Percentiles rank a stretch among this genome's conserved stretches.
Evolutionary conservation across 2,888 invertebrate species (phyloP).

Genomic region (Furcula furcula): DNA sequence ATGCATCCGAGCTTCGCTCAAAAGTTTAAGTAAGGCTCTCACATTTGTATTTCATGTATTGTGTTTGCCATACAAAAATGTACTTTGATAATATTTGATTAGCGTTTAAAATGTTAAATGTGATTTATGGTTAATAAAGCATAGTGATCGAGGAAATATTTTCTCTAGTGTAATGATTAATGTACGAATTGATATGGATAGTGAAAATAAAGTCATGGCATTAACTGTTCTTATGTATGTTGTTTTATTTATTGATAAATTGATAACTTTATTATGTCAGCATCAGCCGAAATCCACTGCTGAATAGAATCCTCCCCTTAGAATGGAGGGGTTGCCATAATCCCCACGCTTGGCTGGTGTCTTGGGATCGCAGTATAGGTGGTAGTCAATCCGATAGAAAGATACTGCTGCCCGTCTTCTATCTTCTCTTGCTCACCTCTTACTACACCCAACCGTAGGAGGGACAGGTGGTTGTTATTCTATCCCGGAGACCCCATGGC

Average conservation of each 20-base stretch:
- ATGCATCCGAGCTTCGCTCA: conserved; percentile 5
- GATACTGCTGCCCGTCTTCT: no score
- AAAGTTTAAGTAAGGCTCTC: conserved; percentile 7
- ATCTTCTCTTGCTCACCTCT: no score
- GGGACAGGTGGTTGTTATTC: no score
- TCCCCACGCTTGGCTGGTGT: no score
- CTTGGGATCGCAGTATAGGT: no score
- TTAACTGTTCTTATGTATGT: conserved; percentile 52
- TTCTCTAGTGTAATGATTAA: conserved; percentile 60
- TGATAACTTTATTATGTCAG: no score
- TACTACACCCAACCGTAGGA: no score
- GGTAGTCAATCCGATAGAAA: no score
- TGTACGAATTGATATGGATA: conserved; percentile 69
- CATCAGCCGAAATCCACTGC: no score
- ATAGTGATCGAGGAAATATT: conserved; percentile 59
- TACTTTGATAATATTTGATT: conserved; percentile 49
- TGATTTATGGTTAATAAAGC: conserved; percentile 61
- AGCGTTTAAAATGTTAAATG: conserved; percentile 65
- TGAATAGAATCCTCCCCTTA: no score
- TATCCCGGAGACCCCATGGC: no score
- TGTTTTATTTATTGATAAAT: conserved; percentile 33
- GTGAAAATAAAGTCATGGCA: conserved; percentile 71
- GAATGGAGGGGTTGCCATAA: no score
- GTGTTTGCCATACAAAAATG: conserved; percentile 55
- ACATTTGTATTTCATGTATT: conserved; percentile 30